Conservation (phyloP, 2,113 vertebrate species). For the Peucedramus taeniatus region DNA sequence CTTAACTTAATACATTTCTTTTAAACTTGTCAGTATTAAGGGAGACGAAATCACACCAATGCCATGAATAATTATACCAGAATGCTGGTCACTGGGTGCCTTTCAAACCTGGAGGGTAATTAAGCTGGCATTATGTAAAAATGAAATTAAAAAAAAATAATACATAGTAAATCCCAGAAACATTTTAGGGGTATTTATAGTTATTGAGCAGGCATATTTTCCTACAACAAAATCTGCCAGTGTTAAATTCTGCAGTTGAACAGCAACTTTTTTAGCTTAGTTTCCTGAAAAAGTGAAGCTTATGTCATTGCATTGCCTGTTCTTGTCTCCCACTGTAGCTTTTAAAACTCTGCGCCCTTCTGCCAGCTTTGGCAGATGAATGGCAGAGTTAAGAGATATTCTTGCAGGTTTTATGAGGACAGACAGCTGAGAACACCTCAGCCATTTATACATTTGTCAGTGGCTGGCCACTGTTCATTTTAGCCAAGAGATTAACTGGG, state of each 20-base stretch:
- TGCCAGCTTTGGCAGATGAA: neutral
- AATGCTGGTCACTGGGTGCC: constrained; percentile 68
- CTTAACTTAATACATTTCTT: constrained; percentile 74
- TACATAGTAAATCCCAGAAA: neutral
- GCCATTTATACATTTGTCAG: neutral
- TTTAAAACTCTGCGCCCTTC: neutral
- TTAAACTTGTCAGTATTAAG: constrained; percentile 60
- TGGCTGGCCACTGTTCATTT: constrained; percentile 55
- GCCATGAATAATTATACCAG: constrained; percentile 37
- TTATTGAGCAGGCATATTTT: constrained; percentile 63
- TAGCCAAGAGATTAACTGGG: neutral
- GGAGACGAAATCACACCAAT: neutral
- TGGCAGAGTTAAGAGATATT: neutral
- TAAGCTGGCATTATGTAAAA: constrained; percentile 32
- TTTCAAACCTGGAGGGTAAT: constrained; percentile 60
- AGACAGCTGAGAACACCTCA: constrained; percentile 34
- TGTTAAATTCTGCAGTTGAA: constrained; percentile 32
- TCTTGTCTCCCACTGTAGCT: neutral
- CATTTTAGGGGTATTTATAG: constrained; percentile 44
- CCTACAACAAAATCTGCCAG: constrained; percentile 20
- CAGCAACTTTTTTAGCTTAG: neutral
- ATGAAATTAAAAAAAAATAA: neutral
- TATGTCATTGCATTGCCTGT: constrained; percentile 5
- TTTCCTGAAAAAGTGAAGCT: neutral
- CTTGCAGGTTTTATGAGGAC: neutral